Percentiles rank a stretch among this genome's conserved stretches.
Evolutionary conservation across 2,888 invertebrate genomes (phyloP).

Genomic region (Polymixis lichenea): DNA sequence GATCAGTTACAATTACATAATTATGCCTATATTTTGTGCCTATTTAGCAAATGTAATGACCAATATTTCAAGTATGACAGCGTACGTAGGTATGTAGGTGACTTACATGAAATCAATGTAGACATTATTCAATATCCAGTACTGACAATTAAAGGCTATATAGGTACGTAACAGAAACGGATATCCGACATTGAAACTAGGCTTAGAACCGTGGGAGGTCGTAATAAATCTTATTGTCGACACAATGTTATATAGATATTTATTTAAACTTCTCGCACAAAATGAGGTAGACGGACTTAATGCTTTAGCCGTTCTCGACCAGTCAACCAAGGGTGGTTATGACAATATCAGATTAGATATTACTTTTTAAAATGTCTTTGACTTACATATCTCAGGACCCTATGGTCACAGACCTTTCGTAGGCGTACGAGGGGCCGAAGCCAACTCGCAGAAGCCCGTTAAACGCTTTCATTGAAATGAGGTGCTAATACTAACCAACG

Average conservation of each 20-base stretch:
- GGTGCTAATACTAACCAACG: no score
- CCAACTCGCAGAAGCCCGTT: no score
- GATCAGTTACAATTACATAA: background rate
- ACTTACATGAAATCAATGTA: background rate
- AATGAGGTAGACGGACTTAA: no score
- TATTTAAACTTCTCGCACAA: no score
- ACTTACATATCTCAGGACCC: no score
- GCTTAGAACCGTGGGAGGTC: background rate
- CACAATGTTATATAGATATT: background rate
- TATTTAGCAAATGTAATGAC: background rate
- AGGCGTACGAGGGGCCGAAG: no score
- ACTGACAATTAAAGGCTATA: background rate
- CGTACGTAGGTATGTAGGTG: background rate
- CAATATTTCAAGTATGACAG: background rate
- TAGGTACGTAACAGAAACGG: background rate
- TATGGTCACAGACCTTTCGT: no score
- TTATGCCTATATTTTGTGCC: background rate
- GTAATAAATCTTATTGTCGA: background rate
- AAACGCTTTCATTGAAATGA: no score
- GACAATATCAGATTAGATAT: no score
- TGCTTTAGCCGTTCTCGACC: no score
- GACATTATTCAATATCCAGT: background rate
- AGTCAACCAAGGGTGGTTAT: no score
- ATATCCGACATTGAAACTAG: constrained; percentile 14
- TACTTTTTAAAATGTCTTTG: no score